phyloP scores from a whole-genome alignment of 1,140 invertebrate genomes.

The Melanaphis sacchari region DNA sequence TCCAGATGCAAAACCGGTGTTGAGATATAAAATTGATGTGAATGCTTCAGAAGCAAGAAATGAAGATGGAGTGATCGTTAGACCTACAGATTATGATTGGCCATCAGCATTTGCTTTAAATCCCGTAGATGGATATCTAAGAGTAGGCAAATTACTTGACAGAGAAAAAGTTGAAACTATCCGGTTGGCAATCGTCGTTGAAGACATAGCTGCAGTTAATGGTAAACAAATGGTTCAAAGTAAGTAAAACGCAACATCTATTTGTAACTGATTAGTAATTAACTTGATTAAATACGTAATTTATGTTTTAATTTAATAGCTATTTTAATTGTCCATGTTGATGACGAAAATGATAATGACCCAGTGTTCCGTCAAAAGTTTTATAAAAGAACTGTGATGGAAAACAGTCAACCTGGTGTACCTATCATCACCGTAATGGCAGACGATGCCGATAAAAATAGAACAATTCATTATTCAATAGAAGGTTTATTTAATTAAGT shows the following conservation, averaged over 20 bases:
- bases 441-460: conserved; percentile 87
- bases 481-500: conserved; percentile 68
- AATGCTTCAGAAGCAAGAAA: conserved; percentile 77
- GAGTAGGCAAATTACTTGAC: conserved; percentile 75
- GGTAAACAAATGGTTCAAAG: conserved; percentile 76
- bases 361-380: conserved; percentile 82
- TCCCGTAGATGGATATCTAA: conserved; percentile 76
- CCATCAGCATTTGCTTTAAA: conserved; percentile 77
- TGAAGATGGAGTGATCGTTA: conserved; percentile 78
- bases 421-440: conserved; percentile 82
- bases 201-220: conserved; percentile 83
- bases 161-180: conserved; percentile 84
- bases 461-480: conserved; percentile 80
- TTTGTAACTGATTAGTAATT: neutral
- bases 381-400: conserved; percentile 81
- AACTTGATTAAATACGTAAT: neutral
- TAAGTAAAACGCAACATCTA: conserved; percentile 62
- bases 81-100: conserved; percentile 76
- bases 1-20: conserved; percentile 77
- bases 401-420: conserved; percentile 87
- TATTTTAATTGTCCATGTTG: conserved; percentile 77
- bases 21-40: conserved; percentile 77
- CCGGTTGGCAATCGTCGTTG: conserved; percentile 77
- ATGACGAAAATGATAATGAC: conserved; percentile 92
- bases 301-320: conserved; percentile 63